A percentile compares a stretch with the other conserved stretches of the same genome.
Evolutionary conservation across 2,888 invertebrate genomes (phyloP).

Genomic region (Drosophila monieri): DNA sequence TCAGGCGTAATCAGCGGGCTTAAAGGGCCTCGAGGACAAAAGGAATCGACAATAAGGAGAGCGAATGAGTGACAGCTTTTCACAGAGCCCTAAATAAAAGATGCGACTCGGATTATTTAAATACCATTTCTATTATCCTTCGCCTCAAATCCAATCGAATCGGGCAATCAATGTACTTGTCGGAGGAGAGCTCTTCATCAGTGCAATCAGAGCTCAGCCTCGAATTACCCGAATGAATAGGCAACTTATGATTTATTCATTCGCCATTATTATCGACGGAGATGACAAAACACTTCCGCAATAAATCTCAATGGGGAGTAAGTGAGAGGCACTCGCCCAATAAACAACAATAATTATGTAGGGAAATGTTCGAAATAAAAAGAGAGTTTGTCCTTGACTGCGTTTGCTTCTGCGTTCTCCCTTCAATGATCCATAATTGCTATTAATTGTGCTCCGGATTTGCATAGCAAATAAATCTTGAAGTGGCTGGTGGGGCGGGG

Average conservation of each 20-base stretch:
- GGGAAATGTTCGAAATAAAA: constrained; percentile 33
- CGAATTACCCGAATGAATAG: constrained; percentile 46
- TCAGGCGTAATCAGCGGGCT: constrained; percentile 6
- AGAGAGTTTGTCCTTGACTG: background rate
- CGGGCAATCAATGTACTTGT: constrained; percentile 17
- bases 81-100: background rate
- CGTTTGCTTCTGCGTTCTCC: background rate
- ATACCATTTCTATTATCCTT: background rate
- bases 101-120: background rate
- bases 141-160: constrained; percentile 14
- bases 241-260: constrained; percentile 62
- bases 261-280: constrained; percentile 38
- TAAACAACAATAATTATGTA: constrained; percentile 45
- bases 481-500: background rate
- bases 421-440: constrained; percentile 71
- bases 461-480: constrained; percentile 55
- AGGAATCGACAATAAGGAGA: background rate
- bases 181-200: constrained; percentile 8
- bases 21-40: background rate
- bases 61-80: background rate
- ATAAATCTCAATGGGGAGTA: constrained; percentile 43
- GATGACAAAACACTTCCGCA: constrained; percentile 34
- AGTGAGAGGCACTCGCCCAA: constrained; percentile 32
- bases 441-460: constrained; percentile 65
- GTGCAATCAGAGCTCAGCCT: constrained; percentile 21